Conservation (phyloP, 2,888 invertebrate genomes). For the Autographa pulchrina region DNA sequence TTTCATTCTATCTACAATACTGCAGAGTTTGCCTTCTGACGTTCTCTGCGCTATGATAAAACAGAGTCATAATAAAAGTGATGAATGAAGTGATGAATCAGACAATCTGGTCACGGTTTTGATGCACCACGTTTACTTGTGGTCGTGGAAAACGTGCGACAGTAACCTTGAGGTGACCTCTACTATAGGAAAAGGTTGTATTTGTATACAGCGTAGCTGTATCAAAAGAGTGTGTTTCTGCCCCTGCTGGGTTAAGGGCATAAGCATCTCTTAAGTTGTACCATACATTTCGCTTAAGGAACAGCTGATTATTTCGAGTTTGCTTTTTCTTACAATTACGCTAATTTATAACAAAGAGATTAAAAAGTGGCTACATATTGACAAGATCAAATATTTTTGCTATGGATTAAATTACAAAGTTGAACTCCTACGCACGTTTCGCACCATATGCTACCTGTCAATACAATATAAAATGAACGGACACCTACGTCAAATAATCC, state of each 20-base stretch:
- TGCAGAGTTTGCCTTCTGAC: background rate
- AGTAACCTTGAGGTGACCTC: constrained; percentile 14
- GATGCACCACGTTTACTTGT: constrained; percentile 31
- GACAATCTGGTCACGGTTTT: constrained; percentile 32
- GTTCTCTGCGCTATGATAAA: constrained; percentile 15
- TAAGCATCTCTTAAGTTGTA: no score
- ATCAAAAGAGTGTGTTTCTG: no score
- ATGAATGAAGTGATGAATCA: constrained; percentile 33
- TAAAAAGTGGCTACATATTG: no score
- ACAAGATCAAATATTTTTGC: no score
- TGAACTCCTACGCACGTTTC: no score
- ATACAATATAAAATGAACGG: background rate
- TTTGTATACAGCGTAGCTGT: background rate
- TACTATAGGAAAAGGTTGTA: background rate
- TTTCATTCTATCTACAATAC: background rate
- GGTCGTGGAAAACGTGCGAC: constrained; percentile 39
- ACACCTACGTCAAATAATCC: background rate
- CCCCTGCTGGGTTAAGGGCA: no score
- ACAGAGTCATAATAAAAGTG: constrained; percentile 23
- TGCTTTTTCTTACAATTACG: no score
- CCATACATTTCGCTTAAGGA: no score
- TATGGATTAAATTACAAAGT: no score
- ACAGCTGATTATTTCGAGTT: no score
- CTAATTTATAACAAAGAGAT: no score
- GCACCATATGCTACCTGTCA: background rate